A percentile compares a stretch with the other conserved stretches of the same genome.
phyloP scores from a whole-genome alignment of 2,113 vertebrate species.

The Tichodroma muraria region DNA sequence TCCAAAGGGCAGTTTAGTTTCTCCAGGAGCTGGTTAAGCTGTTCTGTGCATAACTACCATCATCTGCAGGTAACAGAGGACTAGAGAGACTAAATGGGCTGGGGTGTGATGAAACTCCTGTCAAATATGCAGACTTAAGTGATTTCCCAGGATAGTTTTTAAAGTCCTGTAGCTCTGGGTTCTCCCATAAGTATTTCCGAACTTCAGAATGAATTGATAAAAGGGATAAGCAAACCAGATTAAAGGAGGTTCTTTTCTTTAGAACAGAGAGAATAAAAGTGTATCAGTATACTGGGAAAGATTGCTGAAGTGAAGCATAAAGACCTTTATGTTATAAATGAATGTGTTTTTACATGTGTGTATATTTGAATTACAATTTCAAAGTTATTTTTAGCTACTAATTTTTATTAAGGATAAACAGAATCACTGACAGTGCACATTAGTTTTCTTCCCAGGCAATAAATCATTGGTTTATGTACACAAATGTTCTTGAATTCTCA shows the following conservation, averaged over 20 bases:
- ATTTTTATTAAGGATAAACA: slow-evolving; percentile 46
- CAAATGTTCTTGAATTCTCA: slow-evolving; percentile 34
- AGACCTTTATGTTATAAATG: not conserved
- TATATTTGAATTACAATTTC: not conserved
- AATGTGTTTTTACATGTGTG: not conserved
- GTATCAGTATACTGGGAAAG: not conserved
- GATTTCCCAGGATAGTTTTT: not conserved
- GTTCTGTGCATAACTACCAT: not conserved
- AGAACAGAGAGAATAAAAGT: not conserved
- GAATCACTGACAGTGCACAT: slow-evolving; percentile 24
- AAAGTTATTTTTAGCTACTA: not conserved
- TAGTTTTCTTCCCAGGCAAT: slow-evolving; percentile 45
- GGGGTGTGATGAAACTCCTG: not conserved
- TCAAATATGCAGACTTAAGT: not conserved
- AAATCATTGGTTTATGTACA: slow-evolving; percentile 42
- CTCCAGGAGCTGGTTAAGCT: not conserved
- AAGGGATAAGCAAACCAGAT: not conserved
- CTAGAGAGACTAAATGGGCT: not conserved
- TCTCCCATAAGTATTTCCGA: not conserved
- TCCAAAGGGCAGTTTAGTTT: not conserved
- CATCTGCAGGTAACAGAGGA: not conserved
- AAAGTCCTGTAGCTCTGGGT: not conserved
- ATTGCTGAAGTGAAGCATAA: not conserved
- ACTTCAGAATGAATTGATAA: not conserved
- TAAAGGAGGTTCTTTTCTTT: not conserved